Base-by-base conservation (phyloP, 1,140 invertebrate species). In the Ephestia elutella region DNA sequence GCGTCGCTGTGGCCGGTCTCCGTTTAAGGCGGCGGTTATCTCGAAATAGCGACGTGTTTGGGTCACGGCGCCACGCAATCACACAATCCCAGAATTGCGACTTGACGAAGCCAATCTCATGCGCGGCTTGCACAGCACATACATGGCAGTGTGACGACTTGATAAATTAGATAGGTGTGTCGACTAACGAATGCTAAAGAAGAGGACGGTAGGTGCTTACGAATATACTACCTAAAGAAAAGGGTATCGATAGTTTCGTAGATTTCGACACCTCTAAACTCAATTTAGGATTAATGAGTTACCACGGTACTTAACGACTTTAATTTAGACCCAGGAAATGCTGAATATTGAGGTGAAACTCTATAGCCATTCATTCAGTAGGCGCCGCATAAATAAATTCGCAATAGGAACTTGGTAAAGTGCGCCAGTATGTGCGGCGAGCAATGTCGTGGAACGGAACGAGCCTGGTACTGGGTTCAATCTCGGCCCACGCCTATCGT, bases 31-130 rank as follows among this genome's bases (percentile, higher is more conserved):
- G 58, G 68, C 75, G 75, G 80, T 82, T 87, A 87, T 81, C 83
- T 85, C 78, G 74, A 86, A 85, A 87, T 87, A 87, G 81, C 71
- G 79, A 79, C 80, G 76, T 77, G 85, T 84, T 83, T 80, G 75
- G 78, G 73, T 80, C 81, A 78, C 63, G 67, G 66, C 70, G 71
- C 74, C 68, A 79, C 76, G 78, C 77, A 86, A 83, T 86, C 77
- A 71, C 70, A 82, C 75, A 78, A 78, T 68, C 49, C 49, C 32
- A 66, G 72, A 78, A 82, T 77, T 70, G 72, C 71, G 30, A 69
- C 49, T 57, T 44, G 51, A 59, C 59, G 48, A 66, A 54, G 57
- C 58, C 56, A 35, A 48, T 48, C 35, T 51, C 38, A 44, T 56
- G 54, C 20, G 35, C 38, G 17, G 20, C 10, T 5, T 10, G 19